Evolutionary conservation across 2,888 invertebrate genomes (phyloP), one percentile per base, ranked within the genome.

Genomic region (Apodemia duryi): DNA sequence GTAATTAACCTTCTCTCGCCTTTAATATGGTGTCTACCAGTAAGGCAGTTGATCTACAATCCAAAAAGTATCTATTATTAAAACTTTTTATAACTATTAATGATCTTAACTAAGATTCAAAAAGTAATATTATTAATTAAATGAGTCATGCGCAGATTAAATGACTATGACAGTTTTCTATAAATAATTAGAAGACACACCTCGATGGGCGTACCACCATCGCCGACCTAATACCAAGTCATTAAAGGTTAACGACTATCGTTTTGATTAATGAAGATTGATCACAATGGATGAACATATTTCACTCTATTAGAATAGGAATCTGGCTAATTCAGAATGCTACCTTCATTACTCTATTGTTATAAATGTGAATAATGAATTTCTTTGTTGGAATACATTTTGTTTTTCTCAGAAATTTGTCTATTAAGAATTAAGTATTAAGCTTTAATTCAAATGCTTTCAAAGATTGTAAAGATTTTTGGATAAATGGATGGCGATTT

Each of bases 241-340:
- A 78, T 85, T 84, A 82, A 76, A 77, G 80, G 80, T 79, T 78
- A 79, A 79, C 78, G 80, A 75, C 78, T 71, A 78, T 72, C 77
- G 76, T 75, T 73, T 72, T 80, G 79, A 83, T 82, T 83, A 82
- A 86, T 84, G 80, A 83, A 83, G 82, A 85, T 83, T 81, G 80
- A 86, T 86, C 54, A 54, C 54, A 54, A 54, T 54, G 54, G 54
- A 54, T 54, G 54, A 28, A 54, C 54, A 54, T 54, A 54, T 54
- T 54, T 54, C 52, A 54, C 52, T 54, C 28, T 29, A 54, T 54
- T 54, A 54, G 52, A 54, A 54, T 54, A 28, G 52, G 52, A 54
- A 54, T 54, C 52, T 54, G 52, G 52, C 28, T 54, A 54, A 54
- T 54, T 54, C 11, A 29, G 52, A 54, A 54, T 54, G 52, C 28